A percentile compares a stretch with the other conserved stretches of the same genome.
Conservation (phyloP, 2,888 invertebrate genomes). For the Drymonia ruficornis region DNA sequence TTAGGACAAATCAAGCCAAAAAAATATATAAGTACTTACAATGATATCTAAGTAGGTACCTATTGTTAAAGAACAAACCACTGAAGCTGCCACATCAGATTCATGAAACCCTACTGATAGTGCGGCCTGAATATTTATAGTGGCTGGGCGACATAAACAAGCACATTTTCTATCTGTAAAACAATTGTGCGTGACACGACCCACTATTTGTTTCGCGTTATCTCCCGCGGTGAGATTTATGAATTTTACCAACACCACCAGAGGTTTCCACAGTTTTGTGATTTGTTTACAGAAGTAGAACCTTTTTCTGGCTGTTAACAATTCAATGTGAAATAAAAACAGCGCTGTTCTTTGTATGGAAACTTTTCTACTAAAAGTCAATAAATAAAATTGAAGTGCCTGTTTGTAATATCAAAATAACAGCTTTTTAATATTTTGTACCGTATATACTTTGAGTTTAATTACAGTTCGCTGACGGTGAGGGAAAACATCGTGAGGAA, state of each 20-base stretch:
- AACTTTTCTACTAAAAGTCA: too few relatives aligned
- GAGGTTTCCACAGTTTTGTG: constrained; percentile 8
- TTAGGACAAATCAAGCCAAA: too few relatives aligned
- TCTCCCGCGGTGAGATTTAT: constrained; percentile 37
- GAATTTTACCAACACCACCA: constrained; percentile 14
- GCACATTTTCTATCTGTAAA: constrained; percentile 31
- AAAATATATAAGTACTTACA: too few relatives aligned
- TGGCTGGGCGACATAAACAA: constrained; percentile 31
- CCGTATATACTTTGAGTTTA: too few relatives aligned
- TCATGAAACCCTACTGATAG: constrained; percentile 13
- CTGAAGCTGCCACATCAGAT: background rate
- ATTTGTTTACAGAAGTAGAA: background rate
- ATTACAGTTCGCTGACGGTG: too few relatives aligned
- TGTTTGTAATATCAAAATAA: too few relatives aligned
- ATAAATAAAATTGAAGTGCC: too few relatives aligned
- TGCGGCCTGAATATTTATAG: constrained; percentile 22
- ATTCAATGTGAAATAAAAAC: background rate
- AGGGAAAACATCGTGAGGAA: too few relatives aligned
- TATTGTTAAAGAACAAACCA: background rate
- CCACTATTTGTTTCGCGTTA: constrained; percentile 36
- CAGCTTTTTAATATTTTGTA: too few relatives aligned
- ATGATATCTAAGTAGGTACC: too few relatives aligned
- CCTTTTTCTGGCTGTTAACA: background rate
- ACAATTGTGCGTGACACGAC: constrained; percentile 32
- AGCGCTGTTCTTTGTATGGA: too few relatives aligned